Evolutionary conservation across 2,113 vertebrate species (phyloP).

Genomic region (Sphaerodactylus townsendi): DNA sequence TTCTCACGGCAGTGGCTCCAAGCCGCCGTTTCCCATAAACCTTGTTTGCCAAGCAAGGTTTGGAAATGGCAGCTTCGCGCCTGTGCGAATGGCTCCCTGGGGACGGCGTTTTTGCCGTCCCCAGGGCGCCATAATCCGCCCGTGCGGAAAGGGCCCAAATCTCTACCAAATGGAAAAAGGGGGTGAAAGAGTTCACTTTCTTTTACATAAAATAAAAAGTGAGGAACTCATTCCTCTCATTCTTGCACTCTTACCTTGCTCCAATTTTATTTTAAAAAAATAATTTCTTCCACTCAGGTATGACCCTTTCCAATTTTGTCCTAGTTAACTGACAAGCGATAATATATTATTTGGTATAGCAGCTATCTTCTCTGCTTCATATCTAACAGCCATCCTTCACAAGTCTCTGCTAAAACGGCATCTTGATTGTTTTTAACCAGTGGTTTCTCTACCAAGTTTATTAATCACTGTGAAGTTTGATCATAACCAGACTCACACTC

Average conservation of each 20-base stretch:
- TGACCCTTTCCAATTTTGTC: neutral
- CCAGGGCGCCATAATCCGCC: no score
- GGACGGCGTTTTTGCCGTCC: no score
- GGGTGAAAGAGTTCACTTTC: neutral
- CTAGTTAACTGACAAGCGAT: neutral
- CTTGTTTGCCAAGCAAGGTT: no score
- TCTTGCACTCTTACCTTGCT: no score
- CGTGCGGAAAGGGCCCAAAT: no score
- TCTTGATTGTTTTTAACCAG: neutral
- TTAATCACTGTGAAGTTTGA: neutral
- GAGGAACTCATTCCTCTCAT: neutral
- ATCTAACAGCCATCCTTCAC: neutral
- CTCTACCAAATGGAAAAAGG: no score
- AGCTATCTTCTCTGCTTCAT: neutral
- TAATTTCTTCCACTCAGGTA: no score
- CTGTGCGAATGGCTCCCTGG: no score
- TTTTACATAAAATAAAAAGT: neutral
- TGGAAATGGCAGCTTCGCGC: no score
- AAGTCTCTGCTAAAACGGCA: neutral
- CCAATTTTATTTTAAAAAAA: no score
- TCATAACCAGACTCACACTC: neutral
- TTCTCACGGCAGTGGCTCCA: no score
- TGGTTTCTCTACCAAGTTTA: neutral
- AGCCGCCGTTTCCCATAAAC: no score
- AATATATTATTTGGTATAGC: neutral